Percentiles rank a stretch among this genome's conserved stretches.
Evolutionary conservation across 2,888 invertebrate genomes (phyloP).

Genomic region (Gastrophysa polygoni): DNA sequence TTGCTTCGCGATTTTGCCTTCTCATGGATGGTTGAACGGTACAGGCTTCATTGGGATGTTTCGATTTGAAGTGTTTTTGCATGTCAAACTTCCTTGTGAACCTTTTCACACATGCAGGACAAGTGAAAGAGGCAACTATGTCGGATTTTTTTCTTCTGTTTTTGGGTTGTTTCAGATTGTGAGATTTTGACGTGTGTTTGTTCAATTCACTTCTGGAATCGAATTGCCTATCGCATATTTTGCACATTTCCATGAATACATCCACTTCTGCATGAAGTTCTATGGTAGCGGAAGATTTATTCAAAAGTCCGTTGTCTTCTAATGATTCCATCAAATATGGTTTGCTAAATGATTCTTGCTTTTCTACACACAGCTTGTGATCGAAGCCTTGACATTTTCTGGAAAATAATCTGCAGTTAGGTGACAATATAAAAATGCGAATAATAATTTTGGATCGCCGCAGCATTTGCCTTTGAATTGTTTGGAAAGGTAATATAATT

Average conservation of each 20-base stretch:
- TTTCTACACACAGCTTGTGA: too few relatives aligned
- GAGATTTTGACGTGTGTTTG: constrained; percentile 39
- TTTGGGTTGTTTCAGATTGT: constrained; percentile 35
- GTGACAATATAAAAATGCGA: too few relatives aligned
- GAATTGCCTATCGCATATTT: constrained; percentile 39
- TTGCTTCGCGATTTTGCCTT: constrained; percentile 41
- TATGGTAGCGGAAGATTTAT: constrained; percentile 43
- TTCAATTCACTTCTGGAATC: constrained; percentile 37
- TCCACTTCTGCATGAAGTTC: too few relatives aligned
- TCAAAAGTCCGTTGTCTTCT: not conserved
- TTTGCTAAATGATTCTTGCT: constrained; percentile 6
- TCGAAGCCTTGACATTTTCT: constrained; percentile 3
- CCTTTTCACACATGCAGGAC: constrained; percentile 50
- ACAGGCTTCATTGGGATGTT: constrained; percentile 40
- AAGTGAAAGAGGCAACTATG: constrained; percentile 46
- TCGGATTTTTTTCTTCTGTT: constrained; percentile 47
- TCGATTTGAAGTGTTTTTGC: constrained; percentile 48
- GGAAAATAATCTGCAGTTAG: not conserved
- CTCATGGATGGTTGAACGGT: constrained; percentile 21
- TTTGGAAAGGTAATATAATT: too few relatives aligned
- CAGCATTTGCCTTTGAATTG: too few relatives aligned
- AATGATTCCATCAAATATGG: too few relatives aligned
- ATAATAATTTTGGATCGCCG: too few relatives aligned
- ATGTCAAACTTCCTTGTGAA: constrained; percentile 54
- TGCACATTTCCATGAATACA: too few relatives aligned